phyloP scores from a whole-genome alignment of 92 coral and sea anemone species.

The Epizoanthus scotinus region DNA sequence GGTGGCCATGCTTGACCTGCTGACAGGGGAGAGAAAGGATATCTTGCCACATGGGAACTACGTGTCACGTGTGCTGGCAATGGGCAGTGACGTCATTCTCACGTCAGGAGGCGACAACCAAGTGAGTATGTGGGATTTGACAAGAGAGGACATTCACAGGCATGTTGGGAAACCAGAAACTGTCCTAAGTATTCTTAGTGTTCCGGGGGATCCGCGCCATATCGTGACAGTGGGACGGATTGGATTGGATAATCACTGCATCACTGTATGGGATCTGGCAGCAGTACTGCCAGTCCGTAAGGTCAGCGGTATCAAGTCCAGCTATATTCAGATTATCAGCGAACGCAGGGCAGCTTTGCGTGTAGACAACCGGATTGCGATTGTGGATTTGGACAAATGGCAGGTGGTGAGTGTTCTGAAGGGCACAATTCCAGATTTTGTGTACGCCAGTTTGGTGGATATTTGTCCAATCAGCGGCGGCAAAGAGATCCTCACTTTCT shows the following conservation, averaged over 20 bases:
- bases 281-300: constrained; percentile 77
- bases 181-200: constrained; percentile 55
- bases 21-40: constrained; percentile 65
- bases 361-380: constrained; percentile 60
- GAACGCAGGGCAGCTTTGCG: constrained; percentile 74
- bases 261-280: constrained; percentile 77
- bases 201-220: constrained; percentile 73
- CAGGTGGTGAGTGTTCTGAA: constrained; percentile 65
- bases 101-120: constrained; percentile 82
- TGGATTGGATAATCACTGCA: constrained; percentile 67
- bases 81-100: constrained; percentile 56
- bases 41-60: constrained; percentile 65
- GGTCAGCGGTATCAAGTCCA: constrained; percentile 66
- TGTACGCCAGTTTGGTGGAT: constrained; percentile 63
- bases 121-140: constrained; percentile 79
- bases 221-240: constrained; percentile 80
- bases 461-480: constrained; percentile 59
- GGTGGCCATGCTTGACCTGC: constrained; percentile 64
- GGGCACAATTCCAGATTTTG: constrained; percentile 71
- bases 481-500: constrained; percentile 68
- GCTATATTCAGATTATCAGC: constrained; percentile 64
- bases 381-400: constrained; percentile 69
- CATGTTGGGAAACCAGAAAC: constrained; percentile 66
- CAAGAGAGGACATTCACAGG: constrained; percentile 61
- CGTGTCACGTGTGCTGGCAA: constrained; percentile 62